Conservation (phyloP, 2,888 invertebrate species). For the Mythimna ferrago region DNA sequence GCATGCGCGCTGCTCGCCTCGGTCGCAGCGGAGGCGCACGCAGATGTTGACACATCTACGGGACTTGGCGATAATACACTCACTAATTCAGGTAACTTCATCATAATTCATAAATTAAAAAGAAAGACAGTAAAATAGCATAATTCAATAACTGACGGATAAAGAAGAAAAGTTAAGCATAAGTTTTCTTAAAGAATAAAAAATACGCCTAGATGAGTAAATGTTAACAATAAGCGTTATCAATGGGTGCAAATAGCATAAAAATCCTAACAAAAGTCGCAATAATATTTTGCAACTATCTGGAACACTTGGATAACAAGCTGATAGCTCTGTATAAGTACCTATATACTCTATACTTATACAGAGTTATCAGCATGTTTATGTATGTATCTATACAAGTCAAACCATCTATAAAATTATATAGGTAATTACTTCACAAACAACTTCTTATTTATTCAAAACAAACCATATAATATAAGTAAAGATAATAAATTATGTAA, state of each 20-base stretch:
- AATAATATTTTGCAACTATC: neutral
- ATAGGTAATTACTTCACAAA: neutral
- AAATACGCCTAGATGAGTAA: neutral
- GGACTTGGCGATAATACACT: slow-evolving; percentile 88
- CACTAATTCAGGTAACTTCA: slow-evolving; percentile 83
- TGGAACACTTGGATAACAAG: neutral
- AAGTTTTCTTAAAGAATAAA: no score
- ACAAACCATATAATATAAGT: neutral
- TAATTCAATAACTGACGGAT: neutral
- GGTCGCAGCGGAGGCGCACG: slow-evolving; percentile 76
- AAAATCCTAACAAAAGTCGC: neutral
- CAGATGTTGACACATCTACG: slow-evolving; percentile 88
- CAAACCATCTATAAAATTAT: neutral
- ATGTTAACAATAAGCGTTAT: neutral
- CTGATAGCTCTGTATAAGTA: no score
- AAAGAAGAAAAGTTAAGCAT: no score
- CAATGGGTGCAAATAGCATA: neutral
- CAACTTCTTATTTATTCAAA: neutral
- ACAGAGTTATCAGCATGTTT: neutral
- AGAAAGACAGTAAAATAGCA: neutral
- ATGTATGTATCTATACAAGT: neutral
- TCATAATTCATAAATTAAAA: neutral
- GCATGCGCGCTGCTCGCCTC: slow-evolving; percentile 83
- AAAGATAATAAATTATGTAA: no score
- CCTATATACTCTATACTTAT: neutral